Evolutionary conservation across 2,113 vertebrate genomes (phyloP).

Genomic region (Burhinus bistriatus): DNA sequence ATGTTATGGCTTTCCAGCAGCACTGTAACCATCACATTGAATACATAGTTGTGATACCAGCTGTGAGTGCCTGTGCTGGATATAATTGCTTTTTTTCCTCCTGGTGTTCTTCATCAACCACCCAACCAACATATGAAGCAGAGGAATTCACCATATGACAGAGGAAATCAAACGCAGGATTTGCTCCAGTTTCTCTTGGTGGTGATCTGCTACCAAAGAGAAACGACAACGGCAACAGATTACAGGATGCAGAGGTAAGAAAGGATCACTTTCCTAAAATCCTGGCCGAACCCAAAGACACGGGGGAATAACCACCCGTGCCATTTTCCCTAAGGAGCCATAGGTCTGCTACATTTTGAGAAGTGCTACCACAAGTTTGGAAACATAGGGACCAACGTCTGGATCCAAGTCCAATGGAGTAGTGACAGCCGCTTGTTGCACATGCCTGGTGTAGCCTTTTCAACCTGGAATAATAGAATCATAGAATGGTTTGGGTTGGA

Average conservation of each 20-base stretch:
- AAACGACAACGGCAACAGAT: background rate
- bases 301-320: accelerated
- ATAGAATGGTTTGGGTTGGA: background rate
- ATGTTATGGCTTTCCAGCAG: background rate
- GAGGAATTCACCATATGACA: background rate
- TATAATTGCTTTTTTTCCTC: constrained; percentile 40
- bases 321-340: background rate
- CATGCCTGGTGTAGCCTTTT: accelerated
- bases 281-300: background rate
- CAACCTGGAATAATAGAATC: background rate
- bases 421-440: background rate
- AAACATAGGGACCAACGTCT: accelerated
- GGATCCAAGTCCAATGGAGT: too few species aligned
- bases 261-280: background rate
- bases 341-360: background rate
- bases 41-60: constrained; percentile 18
- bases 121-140: constrained; percentile 5
- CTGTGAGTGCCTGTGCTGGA: constrained; percentile 26
- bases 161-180: background rate
- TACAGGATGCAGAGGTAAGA: background rate
- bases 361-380: background rate
- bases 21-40: background rate
- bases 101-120: constrained; percentile 36
- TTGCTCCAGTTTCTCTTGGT: background rate
- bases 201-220: background rate